Evolutionary conservation across 2,797 vertebrate genomes (phyloP).

Genomic region (Pipistrellus kuhlii): DNA sequence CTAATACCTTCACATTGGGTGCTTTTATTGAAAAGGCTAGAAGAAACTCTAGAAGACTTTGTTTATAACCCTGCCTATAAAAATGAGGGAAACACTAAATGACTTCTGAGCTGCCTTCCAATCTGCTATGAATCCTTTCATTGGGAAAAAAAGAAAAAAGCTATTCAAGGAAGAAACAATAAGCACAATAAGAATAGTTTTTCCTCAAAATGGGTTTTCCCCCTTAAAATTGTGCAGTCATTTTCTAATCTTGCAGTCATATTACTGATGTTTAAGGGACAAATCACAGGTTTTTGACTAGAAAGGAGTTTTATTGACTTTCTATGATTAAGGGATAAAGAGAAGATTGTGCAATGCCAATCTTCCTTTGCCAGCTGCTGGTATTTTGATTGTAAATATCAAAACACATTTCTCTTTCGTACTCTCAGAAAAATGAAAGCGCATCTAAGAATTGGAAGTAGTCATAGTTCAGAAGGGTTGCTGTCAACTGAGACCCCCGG

Average conservation of each 20-base stretch:
- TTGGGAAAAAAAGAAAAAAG: conserved; percentile 18
- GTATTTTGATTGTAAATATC: conserved; percentile 65
- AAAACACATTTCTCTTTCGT: conserved; percentile 71
- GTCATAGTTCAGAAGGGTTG: conserved; percentile 78
- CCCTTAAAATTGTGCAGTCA: conserved; percentile 1
- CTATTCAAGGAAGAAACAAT: conserved; percentile 41
- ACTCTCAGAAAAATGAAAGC: conserved; percentile 45
- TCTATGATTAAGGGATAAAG: conserved; percentile 70
- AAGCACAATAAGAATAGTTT: background rate
- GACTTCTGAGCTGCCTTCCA: conserved; percentile 30
- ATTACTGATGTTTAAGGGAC: conserved; percentile 52
- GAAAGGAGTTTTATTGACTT: conserved; percentile 67
- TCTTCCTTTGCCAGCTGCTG: conserved; percentile 36
- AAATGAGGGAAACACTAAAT: conserved; percentile 35
- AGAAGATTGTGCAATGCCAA: conserved; percentile 46
- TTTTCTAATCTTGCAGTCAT: conserved; percentile 20
- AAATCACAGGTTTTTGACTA: conserved; percentile 61
- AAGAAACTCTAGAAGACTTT: conserved; percentile 51
- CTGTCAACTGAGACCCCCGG: conserved; percentile 65
- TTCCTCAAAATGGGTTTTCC: conserved; percentile 29
- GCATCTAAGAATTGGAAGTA: conserved; percentile 77
- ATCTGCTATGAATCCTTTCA: background rate
- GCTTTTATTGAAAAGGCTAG: conserved; percentile 56
- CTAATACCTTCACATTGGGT: conserved; percentile 35
- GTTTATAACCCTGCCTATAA: conserved; percentile 50